phyloP scores from a whole-genome alignment of 2,888 invertebrate genomes.

The Drosophila setosimentum region DNA sequence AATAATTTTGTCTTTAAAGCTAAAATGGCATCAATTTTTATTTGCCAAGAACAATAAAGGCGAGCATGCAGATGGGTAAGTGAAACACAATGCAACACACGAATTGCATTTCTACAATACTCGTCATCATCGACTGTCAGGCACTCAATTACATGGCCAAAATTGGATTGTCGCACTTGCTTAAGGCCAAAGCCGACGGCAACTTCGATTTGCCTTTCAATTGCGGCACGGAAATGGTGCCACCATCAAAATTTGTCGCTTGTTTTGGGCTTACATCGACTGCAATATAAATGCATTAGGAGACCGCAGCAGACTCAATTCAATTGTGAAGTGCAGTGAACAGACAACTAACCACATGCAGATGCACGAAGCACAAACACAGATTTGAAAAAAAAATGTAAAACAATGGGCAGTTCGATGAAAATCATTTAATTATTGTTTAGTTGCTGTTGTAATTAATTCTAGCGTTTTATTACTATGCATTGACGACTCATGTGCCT shows the following conservation, averaged over 20 bases:
- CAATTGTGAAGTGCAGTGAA: not conserved
- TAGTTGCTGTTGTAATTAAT: not conserved
- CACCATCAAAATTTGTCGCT: not conserved
- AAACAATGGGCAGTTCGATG: not conserved
- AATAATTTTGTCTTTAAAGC: not conserved
- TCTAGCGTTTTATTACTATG: constrained; percentile 18
- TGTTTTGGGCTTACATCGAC: not conserved
- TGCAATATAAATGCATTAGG: constrained; percentile 28
- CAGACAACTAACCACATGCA: not conserved
- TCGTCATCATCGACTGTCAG: constrained; percentile 7
- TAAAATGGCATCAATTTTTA: not conserved
- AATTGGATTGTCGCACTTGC: constrained; percentile 18
- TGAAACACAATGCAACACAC: constrained; percentile 10
- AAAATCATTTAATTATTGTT: not conserved
- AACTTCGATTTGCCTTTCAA: constrained; percentile 30
- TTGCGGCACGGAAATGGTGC: constrained; percentile 40
- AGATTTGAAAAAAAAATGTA: not conserved
- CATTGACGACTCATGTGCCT: constrained; percentile 9
- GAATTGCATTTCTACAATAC: constrained; percentile 5
- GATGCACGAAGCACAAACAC: not conserved
- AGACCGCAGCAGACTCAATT: constrained; percentile 39
- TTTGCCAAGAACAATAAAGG: too few relatives aligned
- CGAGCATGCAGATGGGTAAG: not conserved
- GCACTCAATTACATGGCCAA: not conserved
- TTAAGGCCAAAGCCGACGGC: constrained; percentile 25